These are phyloP conservation scores for Lagocephalus sceleratus DNA, from an alignment of 2,797 vertebrate species.

Conservation along the genomic window DNA sequence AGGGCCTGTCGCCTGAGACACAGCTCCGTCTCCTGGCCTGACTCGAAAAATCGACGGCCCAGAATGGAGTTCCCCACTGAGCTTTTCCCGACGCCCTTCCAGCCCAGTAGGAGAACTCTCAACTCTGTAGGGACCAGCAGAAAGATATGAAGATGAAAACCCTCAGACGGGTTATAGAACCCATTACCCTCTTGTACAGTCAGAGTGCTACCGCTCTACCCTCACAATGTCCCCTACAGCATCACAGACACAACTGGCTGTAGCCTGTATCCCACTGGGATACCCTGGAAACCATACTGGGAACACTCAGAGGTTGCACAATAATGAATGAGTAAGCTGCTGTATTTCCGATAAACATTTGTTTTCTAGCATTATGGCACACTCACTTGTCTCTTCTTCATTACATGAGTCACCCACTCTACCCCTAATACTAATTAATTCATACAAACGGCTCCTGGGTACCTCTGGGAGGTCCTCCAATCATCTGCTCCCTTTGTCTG, in stretches of 20 bases:
- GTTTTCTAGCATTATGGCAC: slow-evolving; percentile 14
- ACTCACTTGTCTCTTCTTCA: slow-evolving; percentile 1
- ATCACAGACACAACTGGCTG: neutral
- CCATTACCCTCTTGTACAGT: neutral
- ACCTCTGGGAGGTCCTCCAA: slow-evolving; percentile 79
- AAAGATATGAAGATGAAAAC: slow-evolving; percentile 2
- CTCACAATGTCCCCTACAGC: too few species aligned
- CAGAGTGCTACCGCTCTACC: too few species aligned
- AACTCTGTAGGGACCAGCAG: slow-evolving; percentile 55
- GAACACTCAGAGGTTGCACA: too few species aligned
- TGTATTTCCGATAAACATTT: slow-evolving; percentile 9
- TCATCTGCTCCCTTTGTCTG: slow-evolving; percentile 72
- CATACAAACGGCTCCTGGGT: slow-evolving; percentile 3
- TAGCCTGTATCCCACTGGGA: too few species aligned
- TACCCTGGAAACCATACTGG: too few species aligned
- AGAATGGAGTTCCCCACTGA: slow-evolving; percentile 78
- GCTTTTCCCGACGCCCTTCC: slow-evolving; percentile 80
- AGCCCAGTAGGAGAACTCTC: slow-evolving; percentile 74
- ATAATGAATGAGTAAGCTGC: slow-evolving; percentile 10
- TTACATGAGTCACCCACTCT: slow-evolving; percentile 12
- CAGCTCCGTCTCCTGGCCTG: slow-evolving; percentile 72
- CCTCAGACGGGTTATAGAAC: neutral
- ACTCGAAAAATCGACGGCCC: slow-evolving; percentile 72
- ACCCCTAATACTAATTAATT: neutral
- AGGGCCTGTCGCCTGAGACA: slow-evolving; percentile 73